Evolutionary conservation across 2,113 vertebrate genomes (phyloP).

Genomic region (Dipodomys stephensi): DNA sequence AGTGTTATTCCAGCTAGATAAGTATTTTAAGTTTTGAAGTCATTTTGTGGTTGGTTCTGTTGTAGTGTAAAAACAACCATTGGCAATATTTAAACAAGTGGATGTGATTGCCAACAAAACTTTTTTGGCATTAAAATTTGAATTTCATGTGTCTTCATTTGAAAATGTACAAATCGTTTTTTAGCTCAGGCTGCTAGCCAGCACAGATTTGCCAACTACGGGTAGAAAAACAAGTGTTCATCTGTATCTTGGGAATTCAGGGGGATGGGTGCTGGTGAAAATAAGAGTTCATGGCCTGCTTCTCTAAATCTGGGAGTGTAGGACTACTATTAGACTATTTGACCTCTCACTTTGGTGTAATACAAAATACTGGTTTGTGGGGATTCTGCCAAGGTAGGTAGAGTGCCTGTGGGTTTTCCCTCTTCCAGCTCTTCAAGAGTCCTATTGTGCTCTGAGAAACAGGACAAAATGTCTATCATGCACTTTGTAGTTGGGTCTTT

Average conservation of each 20-base stretch:
- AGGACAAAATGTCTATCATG: not conserved
- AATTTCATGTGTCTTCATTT: not conserved
- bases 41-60: not conserved
- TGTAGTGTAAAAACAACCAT: not conserved
- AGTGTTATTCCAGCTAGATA: not conserved
- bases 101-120: not conserved
- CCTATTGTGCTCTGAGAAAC: not conserved
- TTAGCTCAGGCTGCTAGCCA: not conserved
- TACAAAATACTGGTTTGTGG: not conserved
- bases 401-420: not conserved
- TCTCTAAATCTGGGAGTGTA: not conserved
- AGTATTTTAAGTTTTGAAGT: not conserved
- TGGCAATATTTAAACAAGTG: not conserved
- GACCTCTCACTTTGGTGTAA: not conserved
- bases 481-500: not conserved
- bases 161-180: not conserved
- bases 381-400: not conserved
- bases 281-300: not conserved
- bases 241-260: not conserved
- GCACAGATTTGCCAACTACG: not conserved
- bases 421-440: not conserved
- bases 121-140: not conserved
- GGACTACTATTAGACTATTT: not conserved
- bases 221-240: not conserved
- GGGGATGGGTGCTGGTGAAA: not conserved